These are phyloP conservation scores for Ostrea denselamellosa DNA, from an alignment of 1,140 invertebrate species.

Conservation along the genomic window DNA sequence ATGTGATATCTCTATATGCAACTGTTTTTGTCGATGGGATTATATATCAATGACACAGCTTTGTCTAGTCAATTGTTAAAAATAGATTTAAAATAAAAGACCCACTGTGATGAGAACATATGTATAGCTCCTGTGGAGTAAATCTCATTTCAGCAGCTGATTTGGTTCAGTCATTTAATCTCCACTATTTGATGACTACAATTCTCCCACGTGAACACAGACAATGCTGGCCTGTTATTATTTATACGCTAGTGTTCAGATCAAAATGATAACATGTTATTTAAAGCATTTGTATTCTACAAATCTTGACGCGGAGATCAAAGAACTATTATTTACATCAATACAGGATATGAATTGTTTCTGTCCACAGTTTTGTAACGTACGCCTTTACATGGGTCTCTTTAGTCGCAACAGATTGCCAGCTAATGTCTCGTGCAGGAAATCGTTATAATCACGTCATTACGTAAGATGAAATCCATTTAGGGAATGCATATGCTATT, in stretches of 20 bases:
- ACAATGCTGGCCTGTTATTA: background rate
- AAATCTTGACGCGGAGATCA: background rate
- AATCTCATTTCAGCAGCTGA: background rate
- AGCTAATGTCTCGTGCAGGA: background rate
- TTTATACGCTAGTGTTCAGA: background rate
- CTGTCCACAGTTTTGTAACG: background rate
- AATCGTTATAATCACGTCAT: background rate
- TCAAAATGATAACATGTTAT: slow-evolving; percentile 5
- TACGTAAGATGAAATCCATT: background rate
- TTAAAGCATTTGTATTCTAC: background rate
- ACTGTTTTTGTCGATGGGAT: too few species aligned
- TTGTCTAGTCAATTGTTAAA: background rate
- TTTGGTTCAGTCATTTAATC: background rate
- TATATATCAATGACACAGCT: too few species aligned
- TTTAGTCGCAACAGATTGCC: background rate
- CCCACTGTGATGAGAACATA: background rate
- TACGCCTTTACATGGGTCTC: background rate
- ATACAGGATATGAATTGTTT: background rate
- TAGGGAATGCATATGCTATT: background rate
- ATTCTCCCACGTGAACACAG: background rate
- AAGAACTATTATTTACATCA: slow-evolving; percentile 31
- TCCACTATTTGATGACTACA: background rate
- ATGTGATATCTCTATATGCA: too few species aligned
- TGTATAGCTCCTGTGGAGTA: background rate
- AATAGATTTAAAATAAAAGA: background rate